Percentiles rank a stretch among this genome's conserved stretches.
These are phyloP conservation scores for Alviniconcha marisindica DNA, from an alignment of 1,140 invertebrate species.

Conservation along the genomic window DNA sequence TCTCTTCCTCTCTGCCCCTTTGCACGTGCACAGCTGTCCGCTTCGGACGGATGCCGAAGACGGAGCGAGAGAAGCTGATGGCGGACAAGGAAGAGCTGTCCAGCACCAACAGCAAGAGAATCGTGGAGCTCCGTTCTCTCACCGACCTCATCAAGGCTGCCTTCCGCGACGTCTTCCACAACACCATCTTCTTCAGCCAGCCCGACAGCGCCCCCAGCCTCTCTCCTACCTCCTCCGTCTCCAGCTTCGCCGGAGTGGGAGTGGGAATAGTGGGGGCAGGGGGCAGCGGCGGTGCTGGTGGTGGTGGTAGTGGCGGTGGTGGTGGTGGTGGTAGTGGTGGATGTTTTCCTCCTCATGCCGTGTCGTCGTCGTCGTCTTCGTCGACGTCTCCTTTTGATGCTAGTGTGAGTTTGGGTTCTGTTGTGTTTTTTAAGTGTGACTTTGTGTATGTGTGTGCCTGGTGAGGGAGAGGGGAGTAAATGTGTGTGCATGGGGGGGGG, in stretches of 20 bases:
- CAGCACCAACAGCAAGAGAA: constrained; percentile 50
- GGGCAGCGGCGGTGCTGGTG: background rate
- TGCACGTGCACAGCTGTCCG: constrained; percentile 87
- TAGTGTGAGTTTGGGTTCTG: background rate
- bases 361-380: constrained; percentile 14
- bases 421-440: too few relatives aligned
- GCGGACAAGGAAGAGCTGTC: constrained; percentile 81
- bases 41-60: constrained; percentile 98
- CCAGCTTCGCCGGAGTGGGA: background rate
- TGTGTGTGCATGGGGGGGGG: background rate
- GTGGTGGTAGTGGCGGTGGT: background rate
- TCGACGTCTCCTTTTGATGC: constrained; percentile 10
- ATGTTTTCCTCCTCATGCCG: background rate
- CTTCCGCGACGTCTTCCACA: constrained; percentile 60
- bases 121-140: constrained; percentile 61
- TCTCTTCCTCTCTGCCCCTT: background rate
- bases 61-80: constrained; percentile 96
- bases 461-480: too few relatives aligned
- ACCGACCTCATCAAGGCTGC: constrained; percentile 64
- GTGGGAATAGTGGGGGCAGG: background rate
- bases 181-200: constrained; percentile 50
- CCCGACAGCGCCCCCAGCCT: background rate
- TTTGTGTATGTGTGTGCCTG: too few relatives aligned
- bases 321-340: background rate
- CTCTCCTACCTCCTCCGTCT: background rate